phyloP scores from a whole-genome alignment of 2,888 invertebrate species.

The Cephalotes varians region DNA sequence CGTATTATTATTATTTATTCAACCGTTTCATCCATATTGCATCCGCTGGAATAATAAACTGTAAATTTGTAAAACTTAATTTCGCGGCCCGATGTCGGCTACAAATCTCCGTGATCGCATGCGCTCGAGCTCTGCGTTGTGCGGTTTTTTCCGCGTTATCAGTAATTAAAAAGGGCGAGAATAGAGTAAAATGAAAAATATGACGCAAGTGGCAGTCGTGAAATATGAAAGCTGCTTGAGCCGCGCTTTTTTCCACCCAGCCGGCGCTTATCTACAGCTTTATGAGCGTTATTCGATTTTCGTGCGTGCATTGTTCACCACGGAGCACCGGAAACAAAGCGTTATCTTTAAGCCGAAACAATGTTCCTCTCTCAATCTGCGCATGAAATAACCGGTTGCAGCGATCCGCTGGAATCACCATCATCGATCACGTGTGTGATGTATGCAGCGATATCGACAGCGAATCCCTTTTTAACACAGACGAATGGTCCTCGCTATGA shows the following conservation, averaged over 20 bases:
- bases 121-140: background rate
- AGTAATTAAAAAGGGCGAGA: conserved; percentile 71
- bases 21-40: conserved; percentile 32
- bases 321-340: conserved; percentile 73
- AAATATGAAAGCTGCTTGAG: conserved; percentile 74
- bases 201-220: conserved; percentile 56
- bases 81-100: conserved; percentile 21
- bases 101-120: conserved; percentile 43
- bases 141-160: conserved; percentile 52
- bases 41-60: conserved; percentile 46
- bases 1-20: conserved; percentile 25
- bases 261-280: conserved; percentile 72
- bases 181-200: conserved; percentile 58
- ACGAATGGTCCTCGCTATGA: conserved; percentile 77
- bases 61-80: conserved; percentile 57
- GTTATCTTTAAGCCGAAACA: conserved; percentile 77
- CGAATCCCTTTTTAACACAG: conserved; percentile 81
- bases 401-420: conserved; percentile 70
- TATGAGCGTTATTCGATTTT: conserved; percentile 76
- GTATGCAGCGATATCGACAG: conserved; percentile 73
- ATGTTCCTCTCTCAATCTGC: conserved; percentile 75
- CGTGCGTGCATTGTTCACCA: conserved; percentile 70
- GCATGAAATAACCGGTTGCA: conserved; percentile 72
- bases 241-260: conserved; percentile 63
- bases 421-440: conserved; percentile 76